These are phyloP conservation scores for Drosophila orena DNA, from an alignment of 1,140 invertebrate species.

Conservation along the genomic window DNA sequence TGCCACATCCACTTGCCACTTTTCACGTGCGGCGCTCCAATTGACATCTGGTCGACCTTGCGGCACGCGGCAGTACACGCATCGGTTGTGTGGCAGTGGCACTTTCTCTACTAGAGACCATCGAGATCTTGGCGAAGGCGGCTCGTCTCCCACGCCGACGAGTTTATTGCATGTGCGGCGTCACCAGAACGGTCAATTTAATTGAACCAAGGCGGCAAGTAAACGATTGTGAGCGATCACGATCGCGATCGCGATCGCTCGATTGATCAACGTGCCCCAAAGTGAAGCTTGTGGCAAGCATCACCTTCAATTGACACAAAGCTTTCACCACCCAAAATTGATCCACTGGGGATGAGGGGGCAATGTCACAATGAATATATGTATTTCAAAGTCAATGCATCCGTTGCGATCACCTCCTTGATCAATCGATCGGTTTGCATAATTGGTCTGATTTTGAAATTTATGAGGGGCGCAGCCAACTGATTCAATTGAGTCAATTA, in stretches of 20 bases:
- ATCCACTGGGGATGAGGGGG: constrained; percentile 3
- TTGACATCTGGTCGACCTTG: constrained; percentile 41
- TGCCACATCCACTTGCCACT: constrained; percentile 9
- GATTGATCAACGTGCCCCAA: constrained; percentile 59
- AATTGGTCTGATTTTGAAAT: constrained; percentile 71
- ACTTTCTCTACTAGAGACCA: constrained; percentile 53
- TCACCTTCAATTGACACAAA: constrained; percentile 55
- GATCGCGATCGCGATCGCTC: constrained; percentile 33
- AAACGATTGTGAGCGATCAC: constrained; percentile 17
- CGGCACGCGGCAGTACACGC: constrained; percentile 59
- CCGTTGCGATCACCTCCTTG: constrained; percentile 1
- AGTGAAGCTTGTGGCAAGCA: constrained; percentile 52
- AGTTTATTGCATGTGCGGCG: constrained; percentile 56
- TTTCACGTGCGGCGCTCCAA: constrained; percentile 17
- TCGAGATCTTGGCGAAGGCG: constrained; percentile 6
- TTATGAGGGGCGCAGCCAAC: constrained; percentile 53
- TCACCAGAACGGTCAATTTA: constrained; percentile 68
- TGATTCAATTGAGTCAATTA: constrained; percentile 78
- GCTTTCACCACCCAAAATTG: constrained; percentile 2
- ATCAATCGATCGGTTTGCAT: constrained; percentile 39
- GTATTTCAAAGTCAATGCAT: constrained; percentile 39
- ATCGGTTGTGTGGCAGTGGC: constrained; percentile 58
- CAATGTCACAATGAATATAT: constrained; percentile 35
- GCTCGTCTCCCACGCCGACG: constrained; percentile 54
- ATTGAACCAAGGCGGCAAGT: constrained; percentile 61